Conservation (phyloP, 2,797 vertebrate genomes). For the Oreortyx pictus region DNA sequence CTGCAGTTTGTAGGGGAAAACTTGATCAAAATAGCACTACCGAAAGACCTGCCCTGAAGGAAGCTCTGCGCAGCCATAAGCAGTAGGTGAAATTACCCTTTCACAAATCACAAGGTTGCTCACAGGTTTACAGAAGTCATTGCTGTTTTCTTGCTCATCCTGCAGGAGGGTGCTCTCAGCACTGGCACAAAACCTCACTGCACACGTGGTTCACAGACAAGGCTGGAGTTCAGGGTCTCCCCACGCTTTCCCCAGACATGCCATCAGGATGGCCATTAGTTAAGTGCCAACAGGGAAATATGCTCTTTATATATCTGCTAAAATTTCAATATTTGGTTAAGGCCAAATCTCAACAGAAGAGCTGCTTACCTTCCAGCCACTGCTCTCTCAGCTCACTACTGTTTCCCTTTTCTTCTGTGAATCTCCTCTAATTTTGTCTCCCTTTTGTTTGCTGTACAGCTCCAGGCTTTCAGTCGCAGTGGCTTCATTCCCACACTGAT, state of each 20-base stretch:
- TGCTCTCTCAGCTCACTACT: accelerated
- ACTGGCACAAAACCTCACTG: neutral
- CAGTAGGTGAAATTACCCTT: neutral
- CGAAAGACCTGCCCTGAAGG: neutral
- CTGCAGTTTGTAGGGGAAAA: constrained; percentile 36
- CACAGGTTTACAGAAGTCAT: neutral
- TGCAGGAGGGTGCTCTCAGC: neutral
- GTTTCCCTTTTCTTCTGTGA: neutral
- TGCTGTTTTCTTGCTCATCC: neutral
- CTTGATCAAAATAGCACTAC: neutral
- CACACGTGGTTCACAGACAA: neutral
- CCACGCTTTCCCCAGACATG: neutral
- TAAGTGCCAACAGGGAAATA: neutral
- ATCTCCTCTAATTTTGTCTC: neutral
- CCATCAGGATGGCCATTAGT: neutral
- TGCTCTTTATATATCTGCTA: neutral
- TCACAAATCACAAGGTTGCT: neutral
- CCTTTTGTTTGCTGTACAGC: neutral
- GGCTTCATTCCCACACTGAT: neutral
- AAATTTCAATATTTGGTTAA: neutral
- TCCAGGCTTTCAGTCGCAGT: neutral
- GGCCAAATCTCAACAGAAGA: neutral
- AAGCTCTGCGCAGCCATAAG: neutral
- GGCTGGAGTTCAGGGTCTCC: neutral
- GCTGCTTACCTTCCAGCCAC: neutral